phyloP scores from a whole-genome alignment of 2,888 invertebrate species.

The Tethea ocularis region DNA sequence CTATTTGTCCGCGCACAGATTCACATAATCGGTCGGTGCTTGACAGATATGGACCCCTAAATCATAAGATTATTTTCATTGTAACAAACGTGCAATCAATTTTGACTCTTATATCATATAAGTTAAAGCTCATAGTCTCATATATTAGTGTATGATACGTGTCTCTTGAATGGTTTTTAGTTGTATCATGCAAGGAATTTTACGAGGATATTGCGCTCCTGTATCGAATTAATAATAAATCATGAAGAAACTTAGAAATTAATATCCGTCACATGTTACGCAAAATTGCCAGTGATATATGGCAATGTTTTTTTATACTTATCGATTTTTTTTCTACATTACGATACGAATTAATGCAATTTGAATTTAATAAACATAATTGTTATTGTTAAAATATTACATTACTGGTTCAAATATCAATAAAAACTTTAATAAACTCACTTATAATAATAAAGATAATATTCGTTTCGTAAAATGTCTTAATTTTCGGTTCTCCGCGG shows the following conservation, averaged over 20 bases:
- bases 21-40: constrained; percentile 70
- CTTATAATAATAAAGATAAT: neutral
- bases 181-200: constrained; percentile 57
- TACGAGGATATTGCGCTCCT: constrained; percentile 54
- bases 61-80: constrained; percentile 73
- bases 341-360: no score
- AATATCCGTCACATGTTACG: constrained; percentile 30
- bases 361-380: neutral
- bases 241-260: constrained; percentile 40
- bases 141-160: constrained; percentile 21
- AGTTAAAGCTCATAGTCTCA: constrained; percentile 29
- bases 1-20: constrained; percentile 75
- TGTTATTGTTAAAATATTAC: neutral
- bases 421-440: neutral
- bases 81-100: constrained; percentile 33
- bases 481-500: constrained; percentile 36
- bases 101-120: constrained; percentile 27
- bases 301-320: no score
- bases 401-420: neutral
- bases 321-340: no score
- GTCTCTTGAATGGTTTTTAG: constrained; percentile 48
- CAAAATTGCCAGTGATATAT: no score
- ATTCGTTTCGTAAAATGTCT: constrained; percentile 17
- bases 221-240: constrained; percentile 57
- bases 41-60: constrained; percentile 73